Evolutionary conservation across 2,888 invertebrate genomes (phyloP).

Genomic region (Eulithis testata): DNA sequence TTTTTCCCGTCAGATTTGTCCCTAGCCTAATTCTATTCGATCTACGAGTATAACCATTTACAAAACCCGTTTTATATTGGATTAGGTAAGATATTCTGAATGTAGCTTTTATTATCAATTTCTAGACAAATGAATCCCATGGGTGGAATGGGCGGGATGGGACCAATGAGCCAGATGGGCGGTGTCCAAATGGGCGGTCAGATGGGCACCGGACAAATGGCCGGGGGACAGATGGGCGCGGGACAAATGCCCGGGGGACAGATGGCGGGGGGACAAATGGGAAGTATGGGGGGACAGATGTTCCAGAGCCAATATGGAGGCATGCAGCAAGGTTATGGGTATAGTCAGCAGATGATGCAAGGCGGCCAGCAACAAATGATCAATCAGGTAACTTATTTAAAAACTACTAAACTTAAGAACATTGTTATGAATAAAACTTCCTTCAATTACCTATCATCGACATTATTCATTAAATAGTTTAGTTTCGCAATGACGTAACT

Average conservation of each 20-base stretch:
- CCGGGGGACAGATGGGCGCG: conserved; percentile 66
- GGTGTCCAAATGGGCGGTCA: conserved; percentile 69
- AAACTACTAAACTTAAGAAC: too few relatives aligned
- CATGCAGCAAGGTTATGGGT: conserved; percentile 85
- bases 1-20: too few relatives aligned
- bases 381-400: conserved; percentile 65
- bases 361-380: conserved; percentile 82
- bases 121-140: conserved; percentile 79
- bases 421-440: too few relatives aligned
- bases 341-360: conserved; percentile 81
- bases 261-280: conserved; percentile 69
- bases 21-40: too few relatives aligned
- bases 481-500: too few relatives aligned
- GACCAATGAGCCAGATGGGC: conserved; percentile 77
- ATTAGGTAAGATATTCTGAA: too few relatives aligned
- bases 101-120: conserved; percentile 15
- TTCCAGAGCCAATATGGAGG: conserved; percentile 86
- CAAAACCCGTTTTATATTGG: too few relatives aligned
- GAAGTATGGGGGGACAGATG: conserved; percentile 83
- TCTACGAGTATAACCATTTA: too few relatives aligned
- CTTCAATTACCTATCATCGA: too few relatives aligned
- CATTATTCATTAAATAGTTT: too few relatives aligned
- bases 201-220: conserved; percentile 72
- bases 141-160: conserved; percentile 76
- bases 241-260: conserved; percentile 69